Base-by-base conservation (phyloP, 2,888 invertebrate species). In the Volucella zonaria region DNA sequence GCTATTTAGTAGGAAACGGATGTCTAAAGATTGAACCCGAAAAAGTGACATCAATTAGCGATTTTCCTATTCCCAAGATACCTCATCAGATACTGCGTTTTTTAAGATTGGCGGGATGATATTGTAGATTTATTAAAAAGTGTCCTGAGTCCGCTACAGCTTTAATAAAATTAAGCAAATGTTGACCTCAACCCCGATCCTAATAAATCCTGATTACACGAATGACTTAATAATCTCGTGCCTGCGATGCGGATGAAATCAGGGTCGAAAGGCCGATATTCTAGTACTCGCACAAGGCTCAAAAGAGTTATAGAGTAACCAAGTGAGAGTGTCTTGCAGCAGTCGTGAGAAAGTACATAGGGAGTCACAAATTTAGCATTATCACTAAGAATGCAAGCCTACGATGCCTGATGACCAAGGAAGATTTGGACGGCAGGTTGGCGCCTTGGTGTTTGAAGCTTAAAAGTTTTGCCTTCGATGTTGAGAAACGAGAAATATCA, bases 391-490 rank as follows among this genome's bases (percentile, higher is more conserved):
- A 64, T 49, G 47, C 49, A 11, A 64, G 64, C 12, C 40, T 64
- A 1, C 38, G 14, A 12, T 64, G 51, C 51, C 49, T 51, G 1
- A 49, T 64, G 64, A 18, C 15, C 8, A 15, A 51, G 12, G 38
- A 11, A 8, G 62, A 49, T 47, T 14, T 62, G 2, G 40, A 45
- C 8, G 61, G 45, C 3, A 38, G 87, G 45, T 62, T 89, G 42
- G 88, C 89, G 0, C 51, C 88, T 11, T 89, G 68, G 82, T 38
- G 68, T 6, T 61, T 80, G 3, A 74, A 88, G 87, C 67, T 78
- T 85, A 87, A 82, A 58, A 77, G 31, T 82, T 89, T 67, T 70
- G 67, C 66, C 86, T n/a, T 66, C 68, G 23, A 68, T 2, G 51
- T 68, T 43, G 14, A 70, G 9, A 58, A 58, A 12, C 18, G 58